These are phyloP conservation scores for Sterrhoptilus dennistouni DNA, from an alignment of 2,113 vertebrate species.

Conservation along the genomic window DNA sequence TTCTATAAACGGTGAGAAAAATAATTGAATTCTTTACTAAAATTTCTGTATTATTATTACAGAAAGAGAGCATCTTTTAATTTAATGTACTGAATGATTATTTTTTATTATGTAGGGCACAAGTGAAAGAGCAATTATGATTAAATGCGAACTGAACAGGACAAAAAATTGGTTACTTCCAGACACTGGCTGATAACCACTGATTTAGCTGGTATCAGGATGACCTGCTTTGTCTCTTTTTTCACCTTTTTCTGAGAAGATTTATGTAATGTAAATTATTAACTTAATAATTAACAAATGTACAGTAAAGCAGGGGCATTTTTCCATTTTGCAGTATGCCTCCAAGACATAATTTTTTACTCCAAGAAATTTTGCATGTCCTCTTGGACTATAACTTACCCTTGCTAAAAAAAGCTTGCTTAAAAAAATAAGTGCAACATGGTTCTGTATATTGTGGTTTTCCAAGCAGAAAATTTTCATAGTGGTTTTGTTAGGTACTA, in stretches of 20 bases:
- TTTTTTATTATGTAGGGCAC: slow-evolving; percentile 52
- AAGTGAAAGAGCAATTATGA: slow-evolving; percentile 40
- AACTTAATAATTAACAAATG: slow-evolving; percentile 55
- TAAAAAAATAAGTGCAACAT: not conserved
- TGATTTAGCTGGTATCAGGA: slow-evolving; percentile 40
- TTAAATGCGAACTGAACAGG: slow-evolving; percentile 41
- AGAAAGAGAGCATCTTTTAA: slow-evolving; percentile 12
- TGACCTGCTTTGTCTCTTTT: slow-evolving; percentile 2
- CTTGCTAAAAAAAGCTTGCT: not conserved
- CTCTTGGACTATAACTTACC: not conserved
- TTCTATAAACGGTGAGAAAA: not conserved
- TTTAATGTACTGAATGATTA: not conserved
- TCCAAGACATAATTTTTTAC: not conserved
- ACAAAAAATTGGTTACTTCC: slow-evolving; percentile 63
- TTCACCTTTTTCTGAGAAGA: slow-evolving; percentile 42
- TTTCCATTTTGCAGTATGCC: not conserved
- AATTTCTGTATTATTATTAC: slow-evolving; percentile 2
- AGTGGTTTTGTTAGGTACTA: not conserved
- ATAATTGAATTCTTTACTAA: slow-evolving; percentile 1
- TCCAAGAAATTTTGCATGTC: slow-evolving; percentile 1
- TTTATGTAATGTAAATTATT: slow-evolving; percentile 48
- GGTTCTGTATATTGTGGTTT: not conserved
- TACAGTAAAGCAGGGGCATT: not conserved
- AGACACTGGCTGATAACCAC: slow-evolving; percentile 21
- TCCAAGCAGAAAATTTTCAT: not conserved